Conservation (phyloP, 2,113 vertebrate species). For the Grantiella picta region DNA sequence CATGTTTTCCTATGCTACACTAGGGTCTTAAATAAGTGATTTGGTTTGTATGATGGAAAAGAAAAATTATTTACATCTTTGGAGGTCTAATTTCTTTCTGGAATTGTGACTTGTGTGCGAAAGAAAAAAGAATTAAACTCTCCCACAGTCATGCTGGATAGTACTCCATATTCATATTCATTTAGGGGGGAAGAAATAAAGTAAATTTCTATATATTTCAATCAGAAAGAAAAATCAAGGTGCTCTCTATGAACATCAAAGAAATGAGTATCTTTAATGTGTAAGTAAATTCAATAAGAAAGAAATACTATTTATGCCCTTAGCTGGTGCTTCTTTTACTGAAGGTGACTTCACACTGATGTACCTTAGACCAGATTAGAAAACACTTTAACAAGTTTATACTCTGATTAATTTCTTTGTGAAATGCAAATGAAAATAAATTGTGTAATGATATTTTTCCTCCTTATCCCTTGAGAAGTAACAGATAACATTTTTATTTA, state of each 20-base stretch:
- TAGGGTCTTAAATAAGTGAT: not conserved
- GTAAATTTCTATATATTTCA: not conserved
- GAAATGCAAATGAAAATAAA: conserved; percentile 30
- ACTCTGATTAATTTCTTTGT: not conserved
- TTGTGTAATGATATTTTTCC: not conserved
- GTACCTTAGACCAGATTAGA: conserved; percentile 4
- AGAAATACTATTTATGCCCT: not conserved
- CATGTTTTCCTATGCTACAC: not conserved
- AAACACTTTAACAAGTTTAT: not conserved
- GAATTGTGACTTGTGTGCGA: not conserved
- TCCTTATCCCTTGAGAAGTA: not conserved
- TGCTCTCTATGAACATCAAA: not conserved
- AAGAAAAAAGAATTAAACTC: not conserved
- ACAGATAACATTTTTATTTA: not conserved
- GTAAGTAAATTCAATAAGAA: not conserved
- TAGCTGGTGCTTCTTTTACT: not conserved
- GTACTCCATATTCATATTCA: not conserved
- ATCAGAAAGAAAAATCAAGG: not conserved
- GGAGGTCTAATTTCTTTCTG: not conserved
- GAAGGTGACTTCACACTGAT: not conserved
- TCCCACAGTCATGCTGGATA: not conserved
- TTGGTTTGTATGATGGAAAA: not conserved
- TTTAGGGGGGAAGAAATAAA: not conserved
- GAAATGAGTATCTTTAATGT: not conserved
- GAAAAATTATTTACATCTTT: not conserved